phyloP scores from a whole-genome alignment of 35 echinoderm and acorn worm genomes.

The Apostichopus californicus region DNA sequence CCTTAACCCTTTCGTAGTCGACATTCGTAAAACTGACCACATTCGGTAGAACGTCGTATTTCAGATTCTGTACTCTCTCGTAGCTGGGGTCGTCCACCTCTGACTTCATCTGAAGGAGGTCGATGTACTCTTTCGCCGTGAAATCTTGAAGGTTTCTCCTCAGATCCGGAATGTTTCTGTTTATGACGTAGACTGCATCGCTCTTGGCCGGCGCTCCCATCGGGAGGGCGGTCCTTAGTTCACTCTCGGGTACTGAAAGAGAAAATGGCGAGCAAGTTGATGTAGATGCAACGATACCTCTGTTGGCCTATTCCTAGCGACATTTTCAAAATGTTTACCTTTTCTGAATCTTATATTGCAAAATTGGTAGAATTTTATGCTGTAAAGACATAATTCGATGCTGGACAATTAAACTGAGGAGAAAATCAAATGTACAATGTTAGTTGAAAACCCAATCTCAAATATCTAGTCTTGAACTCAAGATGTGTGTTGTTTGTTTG shows the following conservation, averaged over 20 bases:
- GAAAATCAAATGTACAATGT: no score
- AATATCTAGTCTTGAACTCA: no score
- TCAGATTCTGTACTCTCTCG: slow-evolving; percentile 72
- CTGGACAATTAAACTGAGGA: no score
- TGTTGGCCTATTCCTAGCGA: no score
- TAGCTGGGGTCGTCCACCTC: slow-evolving; percentile 62
- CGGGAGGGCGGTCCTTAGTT: slow-evolving; percentile 59
- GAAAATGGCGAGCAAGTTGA: background rate
- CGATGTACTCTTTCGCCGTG: slow-evolving; percentile 84
- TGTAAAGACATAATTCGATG: no score
- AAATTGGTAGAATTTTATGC: no score
- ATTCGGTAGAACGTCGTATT: slow-evolving; percentile 61
- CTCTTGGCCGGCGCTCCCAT: background rate
- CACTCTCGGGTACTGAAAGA: slow-evolving; percentile 71
- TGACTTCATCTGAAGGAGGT: slow-evolving; percentile 71
- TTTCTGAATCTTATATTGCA: no score
- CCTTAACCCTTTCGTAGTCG: no score
- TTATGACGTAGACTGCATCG: slow-evolving; percentile 55
- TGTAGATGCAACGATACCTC: no score
- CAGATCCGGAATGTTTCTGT: slow-evolving; percentile 73
- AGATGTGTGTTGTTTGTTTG: no score
- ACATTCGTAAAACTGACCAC: slow-evolving; percentile 38
- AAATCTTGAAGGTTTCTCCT: slow-evolving; percentile 83
- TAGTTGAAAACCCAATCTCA: no score
- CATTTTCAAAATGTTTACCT: no score